Base-by-base conservation (phyloP, 2,888 invertebrate species). In the Melipona bicolor region DNA sequence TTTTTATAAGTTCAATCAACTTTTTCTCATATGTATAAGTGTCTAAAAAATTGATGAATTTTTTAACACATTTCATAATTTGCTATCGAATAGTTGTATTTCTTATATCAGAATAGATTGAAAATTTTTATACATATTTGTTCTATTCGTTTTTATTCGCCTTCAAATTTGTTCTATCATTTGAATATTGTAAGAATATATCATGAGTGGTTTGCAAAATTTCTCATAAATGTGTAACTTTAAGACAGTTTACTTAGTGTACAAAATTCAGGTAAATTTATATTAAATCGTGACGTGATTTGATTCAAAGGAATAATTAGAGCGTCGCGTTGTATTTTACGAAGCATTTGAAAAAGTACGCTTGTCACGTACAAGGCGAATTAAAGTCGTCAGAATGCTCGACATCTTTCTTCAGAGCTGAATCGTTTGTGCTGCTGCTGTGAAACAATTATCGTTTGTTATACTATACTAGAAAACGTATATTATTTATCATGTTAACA, bases 381-480 rank as follows among this genome's bases (percentile, higher is more conserved):
- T 69, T 68, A 68, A 68, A 50, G 52, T 52, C 27, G 21, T 52
- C 21, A 32, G n/a, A 54, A 52, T 59, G 21, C 43, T 43, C 32
- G 32, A 69, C n/a, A 50, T 59, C 27, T 27, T 19, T 76, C 76
- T 76, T 69, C 59, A 69, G n/a, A 76, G 69, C 19, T 65, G 52
- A n/a, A 64, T 11, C 50, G 52, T 19, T 32, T n/a, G 52, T 52
- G 6, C n/a, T 54, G n/a, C 4, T 54, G 69, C 9, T 21, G 32
- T 21, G 32, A 69, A 6, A 69, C 32, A 32, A 54, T 6, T 6
- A 32, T 32, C n/a, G 24, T 69, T 69, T n/a, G 4, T 32, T 32
- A 32, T 4, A 50, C 5, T 54, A 27, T n/a, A 6, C 54, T 21
- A n/a, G 15, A n/a, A 49, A 32, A 69, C 11, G 50, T 52, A 27